Conservation (phyloP, 2,797 vertebrate genomes). For the Falco columbarius region DNA sequence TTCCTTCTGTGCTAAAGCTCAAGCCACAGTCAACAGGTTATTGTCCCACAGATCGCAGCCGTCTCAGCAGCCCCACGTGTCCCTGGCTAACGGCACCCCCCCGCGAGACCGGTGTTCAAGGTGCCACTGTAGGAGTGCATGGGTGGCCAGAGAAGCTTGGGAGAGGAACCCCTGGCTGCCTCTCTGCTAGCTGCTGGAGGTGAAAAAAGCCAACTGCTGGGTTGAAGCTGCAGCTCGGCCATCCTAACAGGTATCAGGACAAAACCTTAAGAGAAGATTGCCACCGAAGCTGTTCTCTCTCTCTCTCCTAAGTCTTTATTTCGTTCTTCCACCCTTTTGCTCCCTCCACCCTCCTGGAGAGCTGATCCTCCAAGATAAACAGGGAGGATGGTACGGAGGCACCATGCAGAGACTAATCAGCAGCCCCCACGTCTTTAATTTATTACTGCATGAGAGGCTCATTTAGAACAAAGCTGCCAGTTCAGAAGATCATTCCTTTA, state of each 20-base stretch:
- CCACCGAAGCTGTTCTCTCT: neutral
- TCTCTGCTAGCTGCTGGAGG: neutral
- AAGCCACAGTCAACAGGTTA: neutral
- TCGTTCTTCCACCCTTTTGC: neutral
- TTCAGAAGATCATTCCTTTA: constrained; percentile 42
- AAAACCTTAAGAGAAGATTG: neutral
- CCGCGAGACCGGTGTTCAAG: rapidly evolving
- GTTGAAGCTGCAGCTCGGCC: neutral
- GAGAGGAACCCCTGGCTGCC: neutral
- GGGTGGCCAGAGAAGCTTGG: neutral
- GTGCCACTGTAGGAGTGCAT: neutral
- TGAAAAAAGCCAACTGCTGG: neutral
- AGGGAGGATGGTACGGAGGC: neutral
- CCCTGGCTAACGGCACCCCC: neutral
- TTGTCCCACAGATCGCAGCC: neutral
- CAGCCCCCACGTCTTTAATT: constrained; percentile 57
- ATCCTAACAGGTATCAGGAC: neutral
- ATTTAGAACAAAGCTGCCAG: constrained; percentile 66
- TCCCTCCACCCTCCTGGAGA: neutral
- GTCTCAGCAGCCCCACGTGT: neutral
- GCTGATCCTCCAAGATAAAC: neutral
- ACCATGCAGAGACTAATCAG: constrained; percentile 65
- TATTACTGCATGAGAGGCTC: constrained; percentile 57
- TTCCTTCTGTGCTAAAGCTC: neutral
- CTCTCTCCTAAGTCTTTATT: neutral